phyloP scores from a whole-genome alignment of 2,888 invertebrate species.

The Atrina japonica region DNA sequence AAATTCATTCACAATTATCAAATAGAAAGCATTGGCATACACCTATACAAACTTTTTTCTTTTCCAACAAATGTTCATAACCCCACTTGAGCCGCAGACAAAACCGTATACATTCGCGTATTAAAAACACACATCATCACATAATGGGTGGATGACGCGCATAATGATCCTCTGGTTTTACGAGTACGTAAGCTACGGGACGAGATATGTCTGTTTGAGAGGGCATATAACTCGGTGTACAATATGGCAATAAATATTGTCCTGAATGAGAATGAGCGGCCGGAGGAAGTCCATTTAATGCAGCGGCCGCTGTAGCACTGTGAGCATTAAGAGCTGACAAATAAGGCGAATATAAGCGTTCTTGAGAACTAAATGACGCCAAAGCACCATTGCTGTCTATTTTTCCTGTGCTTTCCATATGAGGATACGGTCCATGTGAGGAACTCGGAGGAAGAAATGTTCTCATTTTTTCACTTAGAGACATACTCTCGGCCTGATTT shows the following conservation, averaged over 20 bases:
- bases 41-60: too few relatives aligned
- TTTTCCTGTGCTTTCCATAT: conserved; percentile 59
- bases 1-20: too few relatives aligned
- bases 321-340: conserved; percentile 58
- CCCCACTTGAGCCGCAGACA: too few relatives aligned
- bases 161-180: conserved; percentile 80
- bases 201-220: conserved; percentile 76
- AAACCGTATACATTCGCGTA: too few relatives aligned
- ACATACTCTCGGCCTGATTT: conserved; percentile 46
- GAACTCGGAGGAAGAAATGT: conserved; percentile 72
- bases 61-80: too few relatives aligned
- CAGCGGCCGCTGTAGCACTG: conserved; percentile 57
- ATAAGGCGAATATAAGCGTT: conserved; percentile 67
- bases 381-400: conserved; percentile 35
- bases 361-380: conserved; percentile 38
- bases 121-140: conserved; percentile 39
- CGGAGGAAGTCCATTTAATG: conserved; percentile 61
- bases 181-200: conserved; percentile 79
- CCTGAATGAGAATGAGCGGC: conserved; percentile 69
- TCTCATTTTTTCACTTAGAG: conserved; percentile 62
- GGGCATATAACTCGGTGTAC: conserved; percentile 73
- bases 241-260: conserved; percentile 77
- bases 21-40: too few relatives aligned
- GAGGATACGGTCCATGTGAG: conserved; percentile 65
- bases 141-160: conserved; percentile 67